Base-by-base conservation (phyloP, 2,797 vertebrate genomes). In the Chaenodraco wilsoni region DNA sequence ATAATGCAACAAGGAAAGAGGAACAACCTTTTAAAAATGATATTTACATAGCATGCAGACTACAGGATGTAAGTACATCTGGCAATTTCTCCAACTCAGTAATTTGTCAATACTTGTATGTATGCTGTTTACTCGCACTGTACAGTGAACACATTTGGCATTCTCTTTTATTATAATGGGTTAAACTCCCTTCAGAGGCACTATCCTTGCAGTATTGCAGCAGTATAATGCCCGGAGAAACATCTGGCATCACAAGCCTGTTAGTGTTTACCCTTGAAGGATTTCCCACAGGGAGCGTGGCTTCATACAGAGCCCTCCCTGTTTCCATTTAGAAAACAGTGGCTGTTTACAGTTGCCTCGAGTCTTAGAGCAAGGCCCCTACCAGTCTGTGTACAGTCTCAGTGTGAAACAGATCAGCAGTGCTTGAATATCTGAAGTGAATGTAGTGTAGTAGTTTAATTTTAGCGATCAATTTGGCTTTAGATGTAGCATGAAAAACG, bases 171-270 rank as follows among this genome's bases (percentile, higher is more conserved):
- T 14, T 63, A 46, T 78, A 27, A 7, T n/a, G 17, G 37, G 23
- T 49, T 51, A 16, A 78, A 48, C 15, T 41, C n/a, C n/a, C 12
- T 60, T 60, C 1, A 54, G 2, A 40, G 51, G 33, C 52, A n/a
- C 37, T 9, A 43, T 59, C 44, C 27, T 54, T 16, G 44, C 17
- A 43, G 7, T 10, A 5, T 23, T 52, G n/a, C 61, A 71, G 45
- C 31, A 59, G 52, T 62, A 8, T 13, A 52, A 61, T 11, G 51
- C 70, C 65, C 17, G 41, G 17, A 84, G 48, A 76, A 81, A 83
- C 37, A 50, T 74, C 33, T 73, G 70, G 62, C 63, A 84, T 92
- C 89, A 91, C 83, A 65, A 76, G 85, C 58, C 65, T 74, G 74
- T 21, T 21, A 21, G 21, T 21, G 21, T 84, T 80, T 71, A 61